Base-by-base conservation (phyloP, 2,888 invertebrate species). In the Cyaniris semiargus region DNA sequence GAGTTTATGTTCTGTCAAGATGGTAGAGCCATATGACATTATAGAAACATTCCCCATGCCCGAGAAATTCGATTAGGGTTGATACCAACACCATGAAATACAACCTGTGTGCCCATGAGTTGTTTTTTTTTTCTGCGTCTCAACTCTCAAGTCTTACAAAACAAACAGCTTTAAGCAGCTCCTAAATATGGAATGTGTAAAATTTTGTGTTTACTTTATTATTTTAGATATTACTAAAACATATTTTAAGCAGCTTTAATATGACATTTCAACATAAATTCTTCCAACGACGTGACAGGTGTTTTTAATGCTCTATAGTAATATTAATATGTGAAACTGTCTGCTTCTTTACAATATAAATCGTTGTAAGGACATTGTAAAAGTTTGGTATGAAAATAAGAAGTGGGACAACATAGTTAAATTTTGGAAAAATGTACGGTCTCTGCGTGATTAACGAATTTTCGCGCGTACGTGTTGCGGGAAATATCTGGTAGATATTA, bases 41-140 rank as follows among this genome's bases (percentile, higher is more conserved):
- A 23, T 13, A 60, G 4, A 60, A n/a, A n/a, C n/a, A n/a, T n/a
- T n/a, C n/a, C n/a, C n/a, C 4, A 27, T 23, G 10, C 15, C 31
- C 66, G 27, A 66, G 66, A 66, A 66, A 66, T 66, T 66, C 66
- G 66, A 66, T 66, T 66, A 66, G 66, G 27, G 66, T 66, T 66
- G 66, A 66, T 66, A 66, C 66, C 66, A 31, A 66, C 66, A 66
- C 66, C 66, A 31, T 66, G 27, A 31, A 66, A 66, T 58, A 58
- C 15, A 66, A 66, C 66, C 66, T 66, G 66, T 66, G 66, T 66
- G 66, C 60, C 60, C 60, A 60, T 23, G 21, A 21, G 23, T 13
- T 21, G 66, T 13, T 23, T 7, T 5, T 66, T 3, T 27, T 27
- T 27, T 66, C 60, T 60, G 60, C 23, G 10, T 60, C 7, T 56